These are phyloP conservation scores for Macquaria ambigua DNA, from an alignment of 2,113 vertebrate species.

Conservation along the genomic window DNA sequence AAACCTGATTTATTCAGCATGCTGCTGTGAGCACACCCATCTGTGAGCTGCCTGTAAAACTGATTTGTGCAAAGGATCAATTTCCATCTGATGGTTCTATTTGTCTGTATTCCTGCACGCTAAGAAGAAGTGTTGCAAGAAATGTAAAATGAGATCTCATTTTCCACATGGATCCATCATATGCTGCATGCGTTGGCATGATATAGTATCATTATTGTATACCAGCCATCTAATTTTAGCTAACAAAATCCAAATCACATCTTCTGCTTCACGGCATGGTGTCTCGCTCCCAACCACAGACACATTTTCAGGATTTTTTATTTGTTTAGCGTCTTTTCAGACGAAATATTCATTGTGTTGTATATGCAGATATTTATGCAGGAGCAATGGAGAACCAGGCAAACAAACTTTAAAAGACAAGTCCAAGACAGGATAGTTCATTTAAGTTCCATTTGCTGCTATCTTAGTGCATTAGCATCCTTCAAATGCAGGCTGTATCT, in stretches of 20 bases:
- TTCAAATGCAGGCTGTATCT: constrained; percentile 37
- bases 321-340: constrained; percentile 42
- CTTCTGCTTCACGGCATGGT: constrained; percentile 33
- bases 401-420: constrained; percentile 40
- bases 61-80: constrained; percentile 68
- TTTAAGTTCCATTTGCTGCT: constrained; percentile 52
- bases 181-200: constrained; percentile 33
- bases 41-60: constrained; percentile 70
- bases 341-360: constrained; percentile 38
- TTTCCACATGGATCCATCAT: constrained; percentile 69
- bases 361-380: constrained; percentile 38
- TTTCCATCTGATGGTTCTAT: constrained; percentile 75
- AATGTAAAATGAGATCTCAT: constrained; percentile 73
- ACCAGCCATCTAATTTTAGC: constrained; percentile 57
- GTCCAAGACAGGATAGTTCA: constrained; percentile 20
- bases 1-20: constrained; percentile 68
- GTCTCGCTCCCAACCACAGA: constrained; percentile 15
- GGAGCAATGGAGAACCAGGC: constrained; percentile 4
- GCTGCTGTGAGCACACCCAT: constrained; percentile 62
- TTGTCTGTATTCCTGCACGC: constrained; percentile 58
- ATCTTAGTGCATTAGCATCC: constrained; percentile 31
- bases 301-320: constrained; percentile 18
- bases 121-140: constrained; percentile 58
- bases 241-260: constrained; percentile 40
- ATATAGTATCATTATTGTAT: constrained; percentile 59